phyloP scores from a whole-genome alignment of 2,113 vertebrate genomes.

The Oenanthe oenanthe region DNA sequence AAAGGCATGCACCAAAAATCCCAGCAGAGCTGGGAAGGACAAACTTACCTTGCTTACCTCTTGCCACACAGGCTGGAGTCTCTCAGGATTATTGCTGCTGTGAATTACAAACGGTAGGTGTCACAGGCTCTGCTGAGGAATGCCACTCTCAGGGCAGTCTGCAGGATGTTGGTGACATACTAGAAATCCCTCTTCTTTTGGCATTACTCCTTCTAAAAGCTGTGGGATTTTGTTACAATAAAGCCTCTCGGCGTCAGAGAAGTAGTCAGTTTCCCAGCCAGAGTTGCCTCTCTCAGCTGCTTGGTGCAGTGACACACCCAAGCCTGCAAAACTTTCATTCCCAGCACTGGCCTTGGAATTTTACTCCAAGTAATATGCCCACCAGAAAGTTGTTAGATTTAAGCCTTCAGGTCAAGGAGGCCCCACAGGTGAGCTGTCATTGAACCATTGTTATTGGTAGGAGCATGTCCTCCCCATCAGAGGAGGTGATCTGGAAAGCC shows the following conservation, averaged over 20 bases:
- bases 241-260: neutral
- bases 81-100: neutral
- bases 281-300: neutral
- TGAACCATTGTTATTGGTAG: neutral
- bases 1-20: neutral
- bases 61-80: neutral
- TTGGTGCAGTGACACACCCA: neutral
- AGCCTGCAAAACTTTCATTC: neutral
- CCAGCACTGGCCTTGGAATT: neutral
- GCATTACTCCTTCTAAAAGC: neutral
- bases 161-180: neutral
- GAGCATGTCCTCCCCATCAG: neutral
- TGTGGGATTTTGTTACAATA: neutral
- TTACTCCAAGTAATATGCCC: neutral
- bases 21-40: neutral
- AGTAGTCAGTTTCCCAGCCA: neutral
- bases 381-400: neutral
- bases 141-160: neutral
- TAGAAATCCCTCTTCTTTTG: neutral
- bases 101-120: conserved; percentile 3
- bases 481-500: neutral
- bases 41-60: neutral
- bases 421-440: neutral
- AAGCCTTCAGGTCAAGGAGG: neutral
- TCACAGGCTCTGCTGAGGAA: neutral